Conservation (phyloP, 2,888 invertebrate genomes). For the Allolobophora icterica region DNA sequence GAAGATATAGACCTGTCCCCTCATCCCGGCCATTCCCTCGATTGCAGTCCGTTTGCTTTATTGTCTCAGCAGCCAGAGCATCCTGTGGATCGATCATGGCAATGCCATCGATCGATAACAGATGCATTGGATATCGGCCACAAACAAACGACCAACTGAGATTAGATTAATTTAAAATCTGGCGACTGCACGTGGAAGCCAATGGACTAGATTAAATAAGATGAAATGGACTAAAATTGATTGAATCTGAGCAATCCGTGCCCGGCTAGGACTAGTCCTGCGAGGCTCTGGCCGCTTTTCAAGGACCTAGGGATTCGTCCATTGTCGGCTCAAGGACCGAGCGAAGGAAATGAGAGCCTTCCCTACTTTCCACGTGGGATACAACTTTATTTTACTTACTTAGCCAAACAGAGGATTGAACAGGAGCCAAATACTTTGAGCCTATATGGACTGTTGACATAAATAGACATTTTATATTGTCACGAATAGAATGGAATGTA, state of each 20-base stretch:
- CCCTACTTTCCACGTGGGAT: too few species aligned
- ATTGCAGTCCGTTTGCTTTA: neutral
- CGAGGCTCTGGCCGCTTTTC: too few species aligned
- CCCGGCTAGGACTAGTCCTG: too few species aligned
- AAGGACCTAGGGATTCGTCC: too few species aligned
- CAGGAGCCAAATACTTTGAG: too few species aligned
- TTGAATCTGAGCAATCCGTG: neutral
- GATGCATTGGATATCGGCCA: neutral
- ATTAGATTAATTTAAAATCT: neutral
- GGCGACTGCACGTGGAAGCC: neutral
- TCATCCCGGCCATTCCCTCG: neutral
- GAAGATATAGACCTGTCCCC: neutral
- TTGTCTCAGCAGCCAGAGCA: neutral
- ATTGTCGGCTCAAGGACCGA: too few species aligned
- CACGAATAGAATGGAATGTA: too few species aligned
- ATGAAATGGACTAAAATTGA: neutral
- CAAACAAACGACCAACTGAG: neutral
- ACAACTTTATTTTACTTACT: too few species aligned
- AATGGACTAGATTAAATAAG: neutral
- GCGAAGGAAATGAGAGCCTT: too few species aligned
- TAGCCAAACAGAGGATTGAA: too few species aligned
- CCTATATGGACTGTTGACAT: too few species aligned
- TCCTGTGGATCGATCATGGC: neutral
- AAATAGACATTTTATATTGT: too few species aligned
- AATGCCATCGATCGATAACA: slow-evolving; percentile 17